These are phyloP conservation scores for Pocillopora grandis DNA, from an alignment of 92 coral and sea anemone genomes.

Conservation along the genomic window DNA sequence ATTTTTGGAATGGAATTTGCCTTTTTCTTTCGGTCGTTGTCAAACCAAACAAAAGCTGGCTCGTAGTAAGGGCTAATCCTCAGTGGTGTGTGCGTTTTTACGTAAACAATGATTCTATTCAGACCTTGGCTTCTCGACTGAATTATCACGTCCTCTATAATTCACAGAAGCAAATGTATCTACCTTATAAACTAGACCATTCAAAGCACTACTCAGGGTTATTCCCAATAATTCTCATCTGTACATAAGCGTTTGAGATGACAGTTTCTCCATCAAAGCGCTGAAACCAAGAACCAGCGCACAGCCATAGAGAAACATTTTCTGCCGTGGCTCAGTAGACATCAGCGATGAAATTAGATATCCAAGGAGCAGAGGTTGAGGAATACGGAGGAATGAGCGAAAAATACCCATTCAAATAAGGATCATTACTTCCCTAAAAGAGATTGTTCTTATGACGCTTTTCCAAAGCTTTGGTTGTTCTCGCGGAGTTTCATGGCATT, in stretches of 20 bases:
- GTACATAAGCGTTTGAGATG: not conserved
- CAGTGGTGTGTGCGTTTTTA: too few species aligned
- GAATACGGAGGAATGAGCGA: not conserved
- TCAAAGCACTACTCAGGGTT: not conserved
- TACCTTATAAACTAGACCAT: conserved; percentile 9
- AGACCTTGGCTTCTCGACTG: too few species aligned
- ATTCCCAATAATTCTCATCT: conserved; percentile 6
- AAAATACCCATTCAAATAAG: not conserved
- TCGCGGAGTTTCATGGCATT: not conserved
- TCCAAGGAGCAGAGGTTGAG: not conserved
- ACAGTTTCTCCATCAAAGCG: not conserved
- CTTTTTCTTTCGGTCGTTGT: too few species aligned
- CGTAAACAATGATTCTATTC: too few species aligned
- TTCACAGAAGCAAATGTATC: not conserved
- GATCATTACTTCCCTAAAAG: not conserved
- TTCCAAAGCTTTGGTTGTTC: conserved; percentile 12
- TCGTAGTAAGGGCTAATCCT: too few species aligned
- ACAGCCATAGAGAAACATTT: not conserved
- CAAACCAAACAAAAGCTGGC: too few species aligned
- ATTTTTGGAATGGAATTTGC: too few species aligned
- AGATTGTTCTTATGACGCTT: not conserved
- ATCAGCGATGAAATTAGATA: conserved; percentile 1
- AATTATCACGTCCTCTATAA: too few species aligned
- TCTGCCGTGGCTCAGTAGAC: not conserved
- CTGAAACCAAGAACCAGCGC: not conserved